A percentile compares a stretch with the other conserved stretches of the same genome.
phyloP scores from a whole-genome alignment of 2,797 vertebrate genomes.

The Esox lucius region DNA sequence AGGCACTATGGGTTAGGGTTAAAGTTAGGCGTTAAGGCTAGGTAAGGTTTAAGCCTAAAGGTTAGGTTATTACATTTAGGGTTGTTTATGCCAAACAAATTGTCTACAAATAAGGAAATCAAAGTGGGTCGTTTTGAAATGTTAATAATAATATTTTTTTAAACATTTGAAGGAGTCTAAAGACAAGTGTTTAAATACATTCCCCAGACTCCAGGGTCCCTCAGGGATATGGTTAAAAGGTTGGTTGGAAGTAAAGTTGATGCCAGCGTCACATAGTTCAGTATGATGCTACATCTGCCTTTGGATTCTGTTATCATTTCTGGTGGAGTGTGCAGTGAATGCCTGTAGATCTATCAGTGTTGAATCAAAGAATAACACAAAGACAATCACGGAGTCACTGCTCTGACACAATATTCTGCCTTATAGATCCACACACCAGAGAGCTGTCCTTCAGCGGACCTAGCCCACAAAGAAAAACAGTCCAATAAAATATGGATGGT shows the following conservation, averaged over 20 bases:
- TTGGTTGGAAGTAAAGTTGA: constrained; percentile 46
- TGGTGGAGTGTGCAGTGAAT: constrained; percentile 10
- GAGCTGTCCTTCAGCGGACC: constrained; percentile 42
- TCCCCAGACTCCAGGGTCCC: too few relatives aligned
- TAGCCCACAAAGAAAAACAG: constrained; percentile 61
- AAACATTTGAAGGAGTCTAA: too few relatives aligned
- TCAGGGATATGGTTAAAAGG: background rate
- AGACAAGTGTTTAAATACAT: constrained; percentile 42
- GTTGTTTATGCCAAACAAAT: too few relatives aligned
- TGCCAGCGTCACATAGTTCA: constrained; percentile 6
- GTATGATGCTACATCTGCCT: background rate
- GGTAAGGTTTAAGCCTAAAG: too few relatives aligned
- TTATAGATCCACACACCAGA: constrained; percentile 15
- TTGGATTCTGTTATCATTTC: background rate
- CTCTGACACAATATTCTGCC: constrained; percentile 21
- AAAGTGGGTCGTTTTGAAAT: too few relatives aligned
- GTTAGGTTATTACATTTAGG: too few relatives aligned
- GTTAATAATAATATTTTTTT: too few relatives aligned
- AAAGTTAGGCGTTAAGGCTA: too few relatives aligned
- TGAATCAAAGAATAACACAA: constrained; percentile 41
- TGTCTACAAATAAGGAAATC: too few relatives aligned
- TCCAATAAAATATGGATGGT: constrained; percentile 71
- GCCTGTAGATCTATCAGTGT: constrained; percentile 47
- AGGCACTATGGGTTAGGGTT: too few relatives aligned
- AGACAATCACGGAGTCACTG: constrained; percentile 22